These are phyloP conservation scores for Cherax quadricarinatus DNA, from an alignment of 1,140 invertebrate genomes.

Conservation along the genomic window DNA sequence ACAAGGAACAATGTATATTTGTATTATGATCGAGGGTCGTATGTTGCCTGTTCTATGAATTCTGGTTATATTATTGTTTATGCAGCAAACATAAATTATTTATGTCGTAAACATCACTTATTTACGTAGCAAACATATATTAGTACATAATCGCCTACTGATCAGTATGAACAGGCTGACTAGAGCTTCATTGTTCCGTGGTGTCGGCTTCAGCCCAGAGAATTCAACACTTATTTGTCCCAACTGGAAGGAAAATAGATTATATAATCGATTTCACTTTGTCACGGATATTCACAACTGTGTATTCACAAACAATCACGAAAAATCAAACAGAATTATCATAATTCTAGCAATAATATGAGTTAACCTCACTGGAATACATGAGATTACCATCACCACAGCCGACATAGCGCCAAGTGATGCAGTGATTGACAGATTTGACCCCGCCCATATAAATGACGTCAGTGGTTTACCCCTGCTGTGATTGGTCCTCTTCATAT, in stretches of 20 bases:
- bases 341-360: neutral
- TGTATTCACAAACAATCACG: neutral
- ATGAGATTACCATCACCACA: too few species aligned
- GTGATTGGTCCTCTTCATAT: constrained; percentile 8
- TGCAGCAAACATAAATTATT: too few species aligned
- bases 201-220: too few species aligned
- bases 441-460: constrained; percentile 27
- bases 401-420: too few species aligned
- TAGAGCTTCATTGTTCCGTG: too few species aligned
- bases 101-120: neutral
- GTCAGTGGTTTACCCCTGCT: neutral
- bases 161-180: neutral
- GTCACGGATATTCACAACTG: neutral
- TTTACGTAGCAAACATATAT: neutral
- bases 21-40: neutral
- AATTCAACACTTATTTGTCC: too few species aligned
- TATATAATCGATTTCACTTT: too few species aligned
- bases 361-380: neutral
- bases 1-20: neutral
- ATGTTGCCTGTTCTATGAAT: neutral
- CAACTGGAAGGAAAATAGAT: too few species aligned
- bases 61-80: neutral
- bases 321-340: neutral
- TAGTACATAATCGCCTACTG: neutral
- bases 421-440: constrained; percentile 33